Evolutionary conservation across 2,113 vertebrate species (phyloP), one percentile per base, ranked within the genome.

Genomic region (Myiozetetes cayanensis): DNA sequence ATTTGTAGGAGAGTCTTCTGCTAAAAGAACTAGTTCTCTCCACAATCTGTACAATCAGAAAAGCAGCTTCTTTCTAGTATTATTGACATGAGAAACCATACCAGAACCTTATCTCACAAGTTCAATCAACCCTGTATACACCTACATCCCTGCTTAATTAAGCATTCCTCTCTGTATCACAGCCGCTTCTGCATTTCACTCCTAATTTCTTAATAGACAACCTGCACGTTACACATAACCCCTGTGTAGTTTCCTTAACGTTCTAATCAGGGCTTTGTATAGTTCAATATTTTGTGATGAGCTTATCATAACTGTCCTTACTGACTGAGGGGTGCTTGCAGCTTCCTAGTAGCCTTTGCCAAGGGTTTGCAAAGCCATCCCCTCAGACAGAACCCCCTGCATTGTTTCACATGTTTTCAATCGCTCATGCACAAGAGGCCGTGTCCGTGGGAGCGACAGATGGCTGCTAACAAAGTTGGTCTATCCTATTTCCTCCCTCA

Each of bases 61-160:
- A 95, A 96, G 53, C 33, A 92, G 90, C 85, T 96, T 83, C 94
- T 83, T 96, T 82, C 73, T 91, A 53, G 52, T 76, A 79, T 75
- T 85, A 78, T 19, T 86, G 77, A 72, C 75, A 62, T 12, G 49
- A 76, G 90, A 94, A 93, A 94, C 70, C 31, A 30, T 33, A 91
- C 18, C 70, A 85, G 83, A 73, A 74, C 15, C 52, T 68, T 85
- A 70, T 70, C 68, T 73, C 66, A 70, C 62, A 78, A 80, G 85
- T 73, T 53, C 27, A 82, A 63, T 63, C 46, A 83, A 66, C 22
- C 27, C 35, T 67, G 6, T 33, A 37, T 14, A 70, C 23, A 83
- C 21, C 24, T 53, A 50, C 19, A 55, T 12, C 17, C 21, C 30
- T 47, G 28, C 9, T 35, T 58, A 56, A 49, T 50, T 46, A 87